phyloP scores from a whole-genome alignment of 2,888 invertebrate genomes.

The Rhodophaea formosa region DNA sequence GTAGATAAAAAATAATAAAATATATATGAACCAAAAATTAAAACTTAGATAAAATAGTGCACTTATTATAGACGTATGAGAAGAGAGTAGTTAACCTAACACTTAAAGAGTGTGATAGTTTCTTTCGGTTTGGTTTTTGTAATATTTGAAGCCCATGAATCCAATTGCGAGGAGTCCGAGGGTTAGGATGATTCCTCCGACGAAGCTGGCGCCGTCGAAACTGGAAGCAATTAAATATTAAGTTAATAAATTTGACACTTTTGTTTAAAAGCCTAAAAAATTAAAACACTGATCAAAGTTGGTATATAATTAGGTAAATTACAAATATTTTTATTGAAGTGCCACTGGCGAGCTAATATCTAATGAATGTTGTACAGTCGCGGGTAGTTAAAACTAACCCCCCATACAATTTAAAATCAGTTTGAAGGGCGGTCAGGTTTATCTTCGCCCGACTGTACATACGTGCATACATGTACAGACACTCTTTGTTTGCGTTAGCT shows the following conservation, averaged over 20 bases:
- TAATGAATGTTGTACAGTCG: no score
- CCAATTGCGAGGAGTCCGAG: slow-evolving; percentile 89
- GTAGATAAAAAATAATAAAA: slow-evolving; percentile 17
- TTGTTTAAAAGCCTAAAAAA: no score
- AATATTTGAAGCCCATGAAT: slow-evolving; percentile 92
- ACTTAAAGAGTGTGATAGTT: slow-evolving; percentile 94
- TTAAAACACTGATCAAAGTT: no score
- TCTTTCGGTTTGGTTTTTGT: slow-evolving; percentile 90
- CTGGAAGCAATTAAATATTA: slow-evolving; percentile 52
- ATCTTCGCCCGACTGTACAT: no score
- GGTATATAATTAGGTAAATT: no score
- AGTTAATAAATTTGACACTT: slow-evolving; percentile 10
- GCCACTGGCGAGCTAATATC: no score
- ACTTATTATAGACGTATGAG: slow-evolving; percentile 48
- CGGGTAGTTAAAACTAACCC: no score
- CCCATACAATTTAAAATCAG: no score
- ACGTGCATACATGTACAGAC: no score
- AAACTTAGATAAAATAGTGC: slow-evolving; percentile 50
- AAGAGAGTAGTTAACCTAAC: slow-evolving; percentile 29
- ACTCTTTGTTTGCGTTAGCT: no score
- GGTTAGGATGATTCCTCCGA: slow-evolving; percentile 92
- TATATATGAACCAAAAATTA: slow-evolving; percentile 16
- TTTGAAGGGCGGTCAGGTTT: no score
- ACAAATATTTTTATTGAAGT: no score
- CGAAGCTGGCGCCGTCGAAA: slow-evolving; percentile 89